A percentile compares a stretch with the other conserved stretches of the same genome.
These are phyloP conservation scores for Drosophila equinoxialis DNA, from an alignment of 1,140 invertebrate species.

Conservation along the genomic window DNA sequence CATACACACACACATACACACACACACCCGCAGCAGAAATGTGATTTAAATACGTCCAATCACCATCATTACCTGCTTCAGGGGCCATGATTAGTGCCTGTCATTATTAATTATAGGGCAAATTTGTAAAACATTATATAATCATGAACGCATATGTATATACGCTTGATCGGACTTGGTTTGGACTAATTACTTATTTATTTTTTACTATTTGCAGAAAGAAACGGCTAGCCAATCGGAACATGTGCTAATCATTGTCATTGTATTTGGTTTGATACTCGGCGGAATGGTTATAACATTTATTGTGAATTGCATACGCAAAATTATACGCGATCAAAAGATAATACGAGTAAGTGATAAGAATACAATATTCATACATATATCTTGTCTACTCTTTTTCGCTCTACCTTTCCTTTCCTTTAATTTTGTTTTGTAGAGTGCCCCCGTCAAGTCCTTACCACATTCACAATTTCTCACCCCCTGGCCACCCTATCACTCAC, in stretches of 20 bases:
- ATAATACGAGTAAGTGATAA: conserved; percentile 89
- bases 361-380: background rate
- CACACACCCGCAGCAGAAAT: no score
- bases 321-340: conserved; percentile 91
- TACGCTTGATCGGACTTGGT: no score
- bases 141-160: no score
- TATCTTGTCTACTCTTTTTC: background rate
- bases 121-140: no score
- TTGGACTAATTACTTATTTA: no score
- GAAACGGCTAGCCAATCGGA: conserved; percentile 81
- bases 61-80: no score
- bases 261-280: conserved; percentile 94
- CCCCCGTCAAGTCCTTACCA: conserved; percentile 17
- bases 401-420: background rate
- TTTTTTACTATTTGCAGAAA: conserved; percentile 39
- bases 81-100: conserved; percentile 17
- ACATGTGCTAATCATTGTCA: conserved; percentile 93
- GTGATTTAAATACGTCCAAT: no score
- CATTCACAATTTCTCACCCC: conserved; percentile 22
- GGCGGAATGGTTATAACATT: conserved; percentile 94
- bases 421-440: conserved; percentile 18
- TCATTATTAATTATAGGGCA: background rate
- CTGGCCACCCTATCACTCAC: conserved; percentile 16
- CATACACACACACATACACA: conserved; percentile 14
- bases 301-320: conserved; percentile 92